Conservation (phyloP, 2,888 invertebrate species). For the Microplitis deprimator region DNA sequence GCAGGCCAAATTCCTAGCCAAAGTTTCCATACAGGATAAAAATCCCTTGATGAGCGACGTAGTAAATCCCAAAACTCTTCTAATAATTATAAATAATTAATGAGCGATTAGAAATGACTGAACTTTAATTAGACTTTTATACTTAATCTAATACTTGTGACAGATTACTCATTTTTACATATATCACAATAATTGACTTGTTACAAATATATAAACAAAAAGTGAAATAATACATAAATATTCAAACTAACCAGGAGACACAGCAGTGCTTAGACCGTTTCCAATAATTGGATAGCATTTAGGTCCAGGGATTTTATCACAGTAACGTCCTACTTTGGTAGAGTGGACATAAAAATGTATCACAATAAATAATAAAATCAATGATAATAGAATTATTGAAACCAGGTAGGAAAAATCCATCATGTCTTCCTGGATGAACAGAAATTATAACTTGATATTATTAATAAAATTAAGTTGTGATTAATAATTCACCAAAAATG, state of each 20-base stretch:
- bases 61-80: constrained; percentile 44
- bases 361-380: constrained; percentile 30
- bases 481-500: too few species aligned
- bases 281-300: constrained; percentile 59
- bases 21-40: constrained; percentile 48
- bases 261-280: constrained; percentile 52
- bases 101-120: neutral
- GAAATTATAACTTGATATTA: too few species aligned
- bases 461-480: too few species aligned
- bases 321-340: constrained; percentile 57
- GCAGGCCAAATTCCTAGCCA: constrained; percentile 45
- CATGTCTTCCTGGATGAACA: too few species aligned
- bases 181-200: too few species aligned
- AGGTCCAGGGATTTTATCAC: constrained; percentile 65
- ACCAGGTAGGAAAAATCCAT: neutral
- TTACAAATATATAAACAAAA: too few species aligned
- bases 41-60: constrained; percentile 37
- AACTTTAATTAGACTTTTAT: too few species aligned
- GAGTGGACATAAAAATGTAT: constrained; percentile 48
- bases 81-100: constrained; percentile 4
- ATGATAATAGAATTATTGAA: neutral
- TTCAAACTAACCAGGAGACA: neutral
- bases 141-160: too few species aligned
- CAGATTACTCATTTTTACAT: too few species aligned
- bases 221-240: neutral